These are phyloP conservation scores for Onchidella celtica DNA, from an alignment of 2,888 invertebrate genomes.

Conservation along the genomic window DNA sequence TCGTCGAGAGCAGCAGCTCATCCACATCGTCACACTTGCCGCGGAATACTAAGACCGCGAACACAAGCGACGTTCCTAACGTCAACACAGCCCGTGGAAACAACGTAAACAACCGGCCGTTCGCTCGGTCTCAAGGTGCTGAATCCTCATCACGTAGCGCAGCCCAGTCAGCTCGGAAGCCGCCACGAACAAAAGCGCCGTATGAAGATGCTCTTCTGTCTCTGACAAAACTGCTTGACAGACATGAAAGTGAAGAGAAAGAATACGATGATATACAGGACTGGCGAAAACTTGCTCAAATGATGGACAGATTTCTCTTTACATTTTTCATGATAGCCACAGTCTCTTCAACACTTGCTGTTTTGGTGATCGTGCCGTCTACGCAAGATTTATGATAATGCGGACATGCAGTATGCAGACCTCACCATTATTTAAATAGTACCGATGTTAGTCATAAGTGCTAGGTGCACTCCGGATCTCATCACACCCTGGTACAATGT, in stretches of 20 bases:
- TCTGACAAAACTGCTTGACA: constrained; percentile 80
- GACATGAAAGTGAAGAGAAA: constrained; percentile 80
- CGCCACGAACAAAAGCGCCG: constrained; percentile 4
- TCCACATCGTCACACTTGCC: neutral
- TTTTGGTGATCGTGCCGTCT: constrained; percentile 82
- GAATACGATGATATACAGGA: constrained; percentile 81
- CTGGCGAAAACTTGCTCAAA: constrained; percentile 82
- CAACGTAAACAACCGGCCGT: neutral
- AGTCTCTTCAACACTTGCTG: constrained; percentile 80
- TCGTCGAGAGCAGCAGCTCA: neutral
- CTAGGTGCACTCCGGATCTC: too few relatives aligned
- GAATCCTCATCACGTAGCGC: neutral
- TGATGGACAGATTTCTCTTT: constrained; percentile 82
- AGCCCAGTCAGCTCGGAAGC: neutral
- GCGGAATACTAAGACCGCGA: neutral
- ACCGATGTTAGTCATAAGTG: too few relatives aligned
- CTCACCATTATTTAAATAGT: too few relatives aligned
- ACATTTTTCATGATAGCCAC: constrained; percentile 83
- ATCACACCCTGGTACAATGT: too few relatives aligned
- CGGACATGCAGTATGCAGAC: neutral
- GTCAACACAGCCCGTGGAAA: neutral
- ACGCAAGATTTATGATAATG: constrained; percentile 50
- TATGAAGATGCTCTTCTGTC: constrained; percentile 81
- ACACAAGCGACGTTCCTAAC: constrained; percentile 54
- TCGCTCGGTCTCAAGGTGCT: neutral